Base-by-base conservation (phyloP, 2,888 invertebrate genomes). In the Dorcus parallelipipedus region DNA sequence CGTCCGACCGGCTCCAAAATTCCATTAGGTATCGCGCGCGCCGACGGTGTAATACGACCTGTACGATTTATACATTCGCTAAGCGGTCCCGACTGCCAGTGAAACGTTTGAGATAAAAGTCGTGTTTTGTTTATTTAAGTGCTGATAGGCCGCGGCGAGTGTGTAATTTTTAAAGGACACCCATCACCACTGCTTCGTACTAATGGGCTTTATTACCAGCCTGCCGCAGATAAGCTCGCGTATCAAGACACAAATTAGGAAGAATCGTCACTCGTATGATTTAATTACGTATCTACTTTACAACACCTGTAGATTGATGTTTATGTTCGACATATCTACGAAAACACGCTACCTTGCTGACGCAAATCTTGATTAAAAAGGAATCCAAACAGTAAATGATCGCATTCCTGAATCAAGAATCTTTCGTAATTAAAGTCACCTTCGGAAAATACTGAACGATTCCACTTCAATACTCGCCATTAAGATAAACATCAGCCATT, bases 21-120 rank as follows among this genome's bases (percentile, higher is more conserved):
- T 64, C 64, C 64, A 55, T 57, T 62, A 52, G 57, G 58, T 61
- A 60, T 59, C 17, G 45, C 23, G 9, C 45, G 14, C 23, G 17
- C 45, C 17, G 23, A 45, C 20, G 42, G 65, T 66, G 66, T 66
- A 59, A 58, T 62, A 63, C 62, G 47, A 60, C 57, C 65, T 63
- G 54, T 61, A 65, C 60, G 66, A 70, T 74, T 75, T 75, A 76
- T 76, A 69, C 69, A 70, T 73, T 73, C 67, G 71, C 73, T 75
- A 76, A 76, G 73, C 72, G 71, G 70, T 68, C 66, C 60, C 70
- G 75, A 75, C 73, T 72, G 68, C 65, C 70, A 64, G 67, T 70
- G 67, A 66, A 71, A 70, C 73, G 73, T 73, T 75, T 72, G 69
- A 76, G 75, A 76, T 76, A 75, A 76, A 71, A 73, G 70, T 65